Base-by-base conservation (phyloP, 1,140 invertebrate species). In the Aphis gossypii region DNA sequence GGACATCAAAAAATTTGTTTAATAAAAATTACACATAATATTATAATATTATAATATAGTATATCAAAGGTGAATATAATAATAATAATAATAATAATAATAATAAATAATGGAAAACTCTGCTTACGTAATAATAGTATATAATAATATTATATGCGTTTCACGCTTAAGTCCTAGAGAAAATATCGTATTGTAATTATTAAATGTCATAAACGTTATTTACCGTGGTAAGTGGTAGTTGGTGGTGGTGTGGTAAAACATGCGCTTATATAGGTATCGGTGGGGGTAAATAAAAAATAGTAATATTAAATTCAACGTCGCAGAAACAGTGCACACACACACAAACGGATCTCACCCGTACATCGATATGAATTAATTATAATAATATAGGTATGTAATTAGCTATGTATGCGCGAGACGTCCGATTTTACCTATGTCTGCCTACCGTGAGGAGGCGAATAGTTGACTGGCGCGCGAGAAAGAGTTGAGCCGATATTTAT, bases 61-160 rank as follows among this genome's bases (percentile, higher is more conserved):
- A n/a, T 89, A 56, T 89, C 35, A 56, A 56, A 56, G 21, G 44
- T 48, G 68, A 90, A 41, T 90, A 60, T 68, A 25, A 46, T 46
- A 46, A 46, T 46, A 41, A 41, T 41, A 38, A 38, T 46, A 44
- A 44, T 44, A 44, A 44, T 44, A 46, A 41, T 46, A 46, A 38
- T 56, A 35, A 25, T 60, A 92, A 76, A 82, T 11, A 82, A 92
- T 92, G 44, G n/a, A 92, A 92, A 92, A 82, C 44, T 21, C 51
- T 76, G 60, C 89, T 90, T 90, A 90, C 38, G 25, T 30, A 76
- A 90, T 90, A 56, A 56, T 90, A 90, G 35, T 90, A 60, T 90
- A 30, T 30, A 30, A 4, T n/a, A n/a, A 5, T 30, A 30, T 25
- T 23, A 11, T 88, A 88, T 48, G 14, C 46, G 46, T 46, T 48